Percentiles rank a stretch among this genome's conserved stretches.
Evolutionary conservation across 2,113 vertebrate species (phyloP).

Genomic region (Salvelinus sp.): DNA sequence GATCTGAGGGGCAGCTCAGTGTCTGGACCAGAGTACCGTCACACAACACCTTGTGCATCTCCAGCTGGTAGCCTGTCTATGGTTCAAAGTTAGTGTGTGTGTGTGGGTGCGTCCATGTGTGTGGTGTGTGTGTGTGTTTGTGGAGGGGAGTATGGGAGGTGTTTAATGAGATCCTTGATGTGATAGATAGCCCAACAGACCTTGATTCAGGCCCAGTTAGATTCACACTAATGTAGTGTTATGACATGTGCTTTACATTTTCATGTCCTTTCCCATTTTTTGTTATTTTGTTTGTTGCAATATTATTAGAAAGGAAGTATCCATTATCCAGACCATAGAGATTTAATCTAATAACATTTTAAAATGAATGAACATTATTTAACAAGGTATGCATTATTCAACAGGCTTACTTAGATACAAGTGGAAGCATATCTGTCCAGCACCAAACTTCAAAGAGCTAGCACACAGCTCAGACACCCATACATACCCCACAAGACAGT

Average conservation of each 20-base stretch:
- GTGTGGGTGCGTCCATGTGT: background rate
- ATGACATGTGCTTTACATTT: background rate
- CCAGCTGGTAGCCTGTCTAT: conserved; percentile 46
- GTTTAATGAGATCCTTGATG: background rate
- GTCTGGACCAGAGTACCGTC: conserved; percentile 26
- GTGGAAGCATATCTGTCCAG: background rate
- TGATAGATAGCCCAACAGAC: background rate
- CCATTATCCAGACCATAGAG: background rate
- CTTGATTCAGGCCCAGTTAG: background rate
- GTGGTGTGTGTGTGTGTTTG: conserved; percentile 4
- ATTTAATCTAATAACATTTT: background rate
- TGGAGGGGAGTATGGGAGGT: no score
- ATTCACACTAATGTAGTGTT: no score
- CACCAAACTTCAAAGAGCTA: background rate
- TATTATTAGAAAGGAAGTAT: conserved; percentile 19
- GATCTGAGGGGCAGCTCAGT: conserved; percentile 27
- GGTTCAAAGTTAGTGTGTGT: background rate
- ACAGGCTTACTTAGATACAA: background rate
- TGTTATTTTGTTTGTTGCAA: background rate
- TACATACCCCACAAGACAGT: no score
- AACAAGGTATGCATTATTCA: background rate
- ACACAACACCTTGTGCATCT: conserved; percentile 30
- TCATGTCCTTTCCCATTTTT: no score
- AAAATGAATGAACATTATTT: conserved; percentile 7
- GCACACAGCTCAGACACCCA: no score